A percentile compares a stretch with the other conserved stretches of the same genome.
phyloP scores from a whole-genome alignment of 2,888 invertebrate genomes.

The Lacanobia wlatinum region DNA sequence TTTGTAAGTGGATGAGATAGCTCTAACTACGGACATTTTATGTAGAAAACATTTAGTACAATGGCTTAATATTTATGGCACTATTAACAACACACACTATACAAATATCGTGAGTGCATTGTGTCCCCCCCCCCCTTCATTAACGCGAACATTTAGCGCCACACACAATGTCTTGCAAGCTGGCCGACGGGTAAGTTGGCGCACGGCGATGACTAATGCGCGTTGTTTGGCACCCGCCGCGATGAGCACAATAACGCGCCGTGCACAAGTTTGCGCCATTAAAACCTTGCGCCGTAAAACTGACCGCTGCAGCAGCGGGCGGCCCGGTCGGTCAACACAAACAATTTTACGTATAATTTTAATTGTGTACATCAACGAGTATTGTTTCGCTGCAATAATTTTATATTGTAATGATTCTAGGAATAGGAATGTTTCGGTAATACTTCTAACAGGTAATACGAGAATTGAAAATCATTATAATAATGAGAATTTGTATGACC shows the following conservation, averaged over 20 bases:
- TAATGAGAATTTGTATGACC: no score
- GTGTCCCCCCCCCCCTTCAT: background rate
- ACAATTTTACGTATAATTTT: constrained; percentile 30
- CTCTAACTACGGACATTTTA: background rate
- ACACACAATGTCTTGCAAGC: constrained; percentile 51
- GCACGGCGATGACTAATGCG: constrained; percentile 51
- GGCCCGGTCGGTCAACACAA: background rate
- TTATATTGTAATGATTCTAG: background rate
- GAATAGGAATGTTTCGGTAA: background rate
- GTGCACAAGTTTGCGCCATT: constrained; percentile 46
- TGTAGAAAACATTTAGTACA: background rate
- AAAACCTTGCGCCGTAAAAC: constrained; percentile 42
- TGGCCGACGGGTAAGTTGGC: constrained; percentile 24
- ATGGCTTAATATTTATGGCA: background rate
- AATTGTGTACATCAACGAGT: constrained; percentile 20
- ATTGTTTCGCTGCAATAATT: constrained; percentile 16
- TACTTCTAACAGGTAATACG: background rate
- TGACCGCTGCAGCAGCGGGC: constrained; percentile 33
- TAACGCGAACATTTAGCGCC: constrained; percentile 26
- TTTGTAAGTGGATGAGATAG: background rate
- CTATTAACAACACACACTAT: constrained; percentile 8
- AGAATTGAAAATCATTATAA: background rate
- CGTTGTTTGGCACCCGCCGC: constrained; percentile 28
- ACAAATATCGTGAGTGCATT: constrained; percentile 17
- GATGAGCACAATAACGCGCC: constrained; percentile 20